Conservation (phyloP, 2,113 vertebrate species). For the Zosterops hypoxanthus region DNA sequence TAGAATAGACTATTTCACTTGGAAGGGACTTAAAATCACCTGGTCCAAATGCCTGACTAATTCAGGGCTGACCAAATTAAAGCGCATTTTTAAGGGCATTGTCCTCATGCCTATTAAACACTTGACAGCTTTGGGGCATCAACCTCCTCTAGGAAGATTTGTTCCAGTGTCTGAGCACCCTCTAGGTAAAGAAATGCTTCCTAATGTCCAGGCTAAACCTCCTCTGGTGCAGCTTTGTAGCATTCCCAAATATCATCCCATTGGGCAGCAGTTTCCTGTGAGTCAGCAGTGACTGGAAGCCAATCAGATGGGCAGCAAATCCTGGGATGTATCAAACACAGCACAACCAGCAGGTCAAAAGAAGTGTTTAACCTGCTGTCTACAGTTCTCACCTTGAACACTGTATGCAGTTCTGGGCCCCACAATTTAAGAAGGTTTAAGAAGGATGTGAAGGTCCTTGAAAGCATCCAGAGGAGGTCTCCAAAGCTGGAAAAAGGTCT, state of each 20-base stretch:
- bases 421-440: no score
- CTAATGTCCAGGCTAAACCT: no score
- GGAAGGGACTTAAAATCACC: background rate
- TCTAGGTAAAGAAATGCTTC: background rate
- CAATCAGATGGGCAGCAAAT: background rate
- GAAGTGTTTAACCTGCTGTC: background rate
- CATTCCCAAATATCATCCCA: no score
- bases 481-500: background rate
- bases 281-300: background rate
- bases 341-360: background rate
- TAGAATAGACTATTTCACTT: background rate
- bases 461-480: background rate
- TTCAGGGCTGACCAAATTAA: background rate
- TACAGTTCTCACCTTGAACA: background rate
- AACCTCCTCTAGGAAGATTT: background rate
- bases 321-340: background rate
- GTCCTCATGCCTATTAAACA: background rate
- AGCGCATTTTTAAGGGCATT: background rate
- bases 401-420: background rate
- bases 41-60: background rate
- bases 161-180: background rate
- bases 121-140: background rate
- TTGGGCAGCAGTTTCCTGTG: background rate
- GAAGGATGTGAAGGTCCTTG: background rate
- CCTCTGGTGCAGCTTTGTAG: no score